Evolutionary conservation across 2,888 invertebrate species (phyloP).

Genomic region (Acleris sparsana): DNA sequence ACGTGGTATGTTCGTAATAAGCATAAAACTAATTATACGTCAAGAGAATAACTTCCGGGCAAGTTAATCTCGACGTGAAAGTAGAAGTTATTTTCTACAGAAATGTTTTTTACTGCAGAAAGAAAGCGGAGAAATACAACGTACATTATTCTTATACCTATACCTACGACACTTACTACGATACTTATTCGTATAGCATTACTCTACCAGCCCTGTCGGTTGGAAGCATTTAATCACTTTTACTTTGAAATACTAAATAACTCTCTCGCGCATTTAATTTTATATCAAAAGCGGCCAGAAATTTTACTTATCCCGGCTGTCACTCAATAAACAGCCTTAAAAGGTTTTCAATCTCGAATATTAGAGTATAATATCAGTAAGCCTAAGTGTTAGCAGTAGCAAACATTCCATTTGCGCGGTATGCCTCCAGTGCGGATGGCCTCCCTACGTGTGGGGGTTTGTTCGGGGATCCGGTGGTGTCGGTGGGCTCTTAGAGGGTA

Average conservation of each 20-base stretch:
- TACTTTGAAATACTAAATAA: conserved; percentile 13
- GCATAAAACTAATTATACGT: no score
- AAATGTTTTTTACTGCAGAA: not conserved
- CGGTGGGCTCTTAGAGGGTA: conserved; percentile 20
- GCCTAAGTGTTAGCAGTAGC: conserved; percentile 32
- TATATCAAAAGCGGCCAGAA: conserved; percentile 20
- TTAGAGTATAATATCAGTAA: conserved; percentile 35
- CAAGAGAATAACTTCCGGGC: not conserved
- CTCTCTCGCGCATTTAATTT: conserved; percentile 7
- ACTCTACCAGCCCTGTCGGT: no score
- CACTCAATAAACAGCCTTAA: conserved; percentile 33
- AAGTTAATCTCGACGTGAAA: not conserved
- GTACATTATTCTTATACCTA: not conserved
- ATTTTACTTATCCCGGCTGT: conserved; percentile 26
- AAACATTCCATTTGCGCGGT: conserved; percentile 29
- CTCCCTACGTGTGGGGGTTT: conserved; percentile 20
- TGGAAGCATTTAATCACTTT: conserved; percentile 12
- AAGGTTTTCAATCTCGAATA: conserved; percentile 34
- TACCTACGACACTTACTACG: not conserved
- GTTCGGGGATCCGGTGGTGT: conserved; percentile 9
- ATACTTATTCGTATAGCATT: not conserved
- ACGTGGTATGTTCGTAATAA: no score
- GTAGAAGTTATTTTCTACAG: not conserved
- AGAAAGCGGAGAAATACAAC: not conserved
- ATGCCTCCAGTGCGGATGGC: conserved; percentile 13